Evolutionary conservation across 2,797 vertebrate species (phyloP).

Genomic region (Rhadinocentrus ornatus): DNA sequence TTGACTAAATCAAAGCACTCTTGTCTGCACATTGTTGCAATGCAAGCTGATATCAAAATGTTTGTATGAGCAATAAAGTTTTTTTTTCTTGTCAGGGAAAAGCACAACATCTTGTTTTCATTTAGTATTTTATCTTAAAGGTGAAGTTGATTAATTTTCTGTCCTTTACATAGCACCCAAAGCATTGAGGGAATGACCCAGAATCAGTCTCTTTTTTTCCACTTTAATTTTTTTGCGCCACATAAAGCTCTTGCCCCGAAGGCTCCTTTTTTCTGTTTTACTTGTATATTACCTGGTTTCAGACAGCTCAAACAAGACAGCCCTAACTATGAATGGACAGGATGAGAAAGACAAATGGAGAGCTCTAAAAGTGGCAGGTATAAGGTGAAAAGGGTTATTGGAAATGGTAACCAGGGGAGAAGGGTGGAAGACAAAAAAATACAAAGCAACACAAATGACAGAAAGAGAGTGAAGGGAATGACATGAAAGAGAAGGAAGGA

Average conservation of each 20-base stretch:
- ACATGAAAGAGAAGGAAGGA: constrained; percentile 5
- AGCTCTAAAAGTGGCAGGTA: not conserved
- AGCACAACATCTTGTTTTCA: constrained; percentile 34
- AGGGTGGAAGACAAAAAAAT: not conserved
- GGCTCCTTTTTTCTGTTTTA: constrained; percentile 25
- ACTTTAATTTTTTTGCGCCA: constrained; percentile 37
- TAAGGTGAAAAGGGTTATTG: not conserved
- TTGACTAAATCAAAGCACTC: constrained; percentile 42
- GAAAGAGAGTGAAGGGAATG: constrained; percentile 8
- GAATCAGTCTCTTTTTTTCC: constrained; percentile 9
- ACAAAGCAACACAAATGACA: constrained; percentile 26
- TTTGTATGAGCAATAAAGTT: constrained; percentile 23
- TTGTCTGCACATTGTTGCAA: constrained; percentile 1
- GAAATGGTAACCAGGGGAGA: not conserved
- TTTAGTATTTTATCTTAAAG: constrained; percentile 39
- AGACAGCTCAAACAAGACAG: constrained; percentile 27
- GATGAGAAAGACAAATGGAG: constrained; percentile 6
- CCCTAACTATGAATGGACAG: constrained; percentile 8
- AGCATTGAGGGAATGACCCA: constrained; percentile 37
- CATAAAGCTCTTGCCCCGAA: constrained; percentile 45
- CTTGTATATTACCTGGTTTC: constrained; percentile 39
- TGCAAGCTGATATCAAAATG: constrained; percentile 40
- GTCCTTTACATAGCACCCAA: constrained; percentile 26
- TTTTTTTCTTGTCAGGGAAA: constrained; percentile 36
- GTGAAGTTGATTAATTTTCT: constrained; percentile 50